Evolutionary conservation across 2,888 invertebrate species (phyloP), one percentile per base, ranked within the genome.

Genomic region (Steinernema scapterisci): DNA sequence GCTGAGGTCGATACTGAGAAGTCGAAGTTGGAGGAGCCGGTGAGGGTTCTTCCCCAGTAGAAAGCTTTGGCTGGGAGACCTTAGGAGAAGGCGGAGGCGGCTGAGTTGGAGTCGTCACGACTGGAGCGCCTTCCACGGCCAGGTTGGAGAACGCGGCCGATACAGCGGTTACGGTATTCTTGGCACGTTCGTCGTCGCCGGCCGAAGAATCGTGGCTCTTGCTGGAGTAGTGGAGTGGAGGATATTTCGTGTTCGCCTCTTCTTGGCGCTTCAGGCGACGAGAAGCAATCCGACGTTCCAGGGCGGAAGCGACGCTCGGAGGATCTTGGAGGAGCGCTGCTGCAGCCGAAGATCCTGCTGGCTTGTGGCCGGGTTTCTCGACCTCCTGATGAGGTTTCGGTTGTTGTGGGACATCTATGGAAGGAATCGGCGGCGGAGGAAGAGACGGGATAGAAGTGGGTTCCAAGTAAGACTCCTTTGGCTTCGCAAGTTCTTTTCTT

Each of bases 101-200:
- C 19, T 46, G 72, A 6, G 16, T 6, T 9, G 71, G 27, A 7
- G 44, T 27, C 19, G 43, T 27, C 2, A 70, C n/a, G 25, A 43
- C 16, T 27, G 46, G 38, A 9, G 73, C 21, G 19, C 44, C 56
- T n/a, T 48, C 52, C 9, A 74, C 19, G 16, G 38, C 43, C 70
- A 56, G 43, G n/a, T 44, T 79, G 9, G 84, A 82, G 75, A 86
- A 86, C 0, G 86, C 86, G 0, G 86, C 86, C 0, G 84, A 78
- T 1, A 86, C 84, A 0, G 85, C 86, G 70, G 87, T 84, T 27
- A 87, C 82, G 0, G 86, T 86, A 72, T 83, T 84, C 72, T 87
- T 86, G 1, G 86, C 86, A 43, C 79, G 73, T 19, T 83, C 81
- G 21, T 86, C 86, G 38, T 85, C 85, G 0, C 84, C 76, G 27